Evolutionary conservation across 1,140 invertebrate genomes (phyloP).

Genomic region (Pollicipes pollicipes): DNA sequence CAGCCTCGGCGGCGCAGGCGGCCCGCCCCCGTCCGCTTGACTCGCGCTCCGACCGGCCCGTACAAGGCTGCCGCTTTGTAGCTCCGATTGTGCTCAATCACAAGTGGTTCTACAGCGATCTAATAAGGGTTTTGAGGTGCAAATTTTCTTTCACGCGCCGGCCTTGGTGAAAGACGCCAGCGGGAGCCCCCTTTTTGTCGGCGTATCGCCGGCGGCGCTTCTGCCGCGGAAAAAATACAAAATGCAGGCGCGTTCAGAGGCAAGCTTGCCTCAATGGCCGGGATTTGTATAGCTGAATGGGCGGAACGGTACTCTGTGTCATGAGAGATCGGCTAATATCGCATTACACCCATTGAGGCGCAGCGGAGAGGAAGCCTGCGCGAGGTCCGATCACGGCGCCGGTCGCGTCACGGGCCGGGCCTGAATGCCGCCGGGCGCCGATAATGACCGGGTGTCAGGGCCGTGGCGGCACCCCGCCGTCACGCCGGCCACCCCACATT

Average conservation of each 20-base stretch:
- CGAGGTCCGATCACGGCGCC: too few species aligned
- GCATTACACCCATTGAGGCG: not conserved
- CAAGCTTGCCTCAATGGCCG: not conserved
- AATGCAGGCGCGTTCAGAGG: not conserved
- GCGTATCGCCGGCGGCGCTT: too few species aligned
- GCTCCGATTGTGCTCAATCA: not conserved
- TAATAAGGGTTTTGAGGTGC: not conserved
- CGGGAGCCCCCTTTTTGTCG: not conserved
- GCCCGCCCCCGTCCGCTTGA: not conserved
- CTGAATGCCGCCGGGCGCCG: not conserved
- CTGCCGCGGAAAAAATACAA: not conserved
- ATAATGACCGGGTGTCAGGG: not conserved
- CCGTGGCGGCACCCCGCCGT: not conserved
- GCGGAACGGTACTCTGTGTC: not conserved
- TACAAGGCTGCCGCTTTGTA: not conserved
- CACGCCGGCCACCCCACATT: too few species aligned
- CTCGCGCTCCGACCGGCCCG: not conserved
- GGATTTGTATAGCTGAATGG: not conserved
- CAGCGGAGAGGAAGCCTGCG: not conserved
- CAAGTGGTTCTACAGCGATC: not conserved
- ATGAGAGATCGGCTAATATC: not conserved
- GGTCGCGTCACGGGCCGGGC: too few species aligned
- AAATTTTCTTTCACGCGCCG: not conserved
- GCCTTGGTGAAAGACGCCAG: not conserved
- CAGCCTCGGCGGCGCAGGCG: too few species aligned